Evolutionary conservation across 2,888 invertebrate species (phyloP).

Genomic region (Dascillus cervinus): DNA sequence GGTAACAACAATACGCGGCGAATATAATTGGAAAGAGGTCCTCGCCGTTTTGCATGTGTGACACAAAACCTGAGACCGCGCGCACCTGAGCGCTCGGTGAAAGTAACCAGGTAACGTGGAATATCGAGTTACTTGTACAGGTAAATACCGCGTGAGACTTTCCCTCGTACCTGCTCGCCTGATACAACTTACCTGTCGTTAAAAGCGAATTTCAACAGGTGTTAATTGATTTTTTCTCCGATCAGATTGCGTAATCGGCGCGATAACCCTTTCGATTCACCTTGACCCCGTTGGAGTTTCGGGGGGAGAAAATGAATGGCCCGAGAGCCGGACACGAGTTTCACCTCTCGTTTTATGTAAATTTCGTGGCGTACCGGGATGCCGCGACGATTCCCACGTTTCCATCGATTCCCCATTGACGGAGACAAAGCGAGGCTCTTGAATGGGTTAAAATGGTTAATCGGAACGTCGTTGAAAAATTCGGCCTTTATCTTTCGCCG

Average conservation of each 20-base stretch:
- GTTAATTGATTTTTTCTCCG: conserved; percentile 29
- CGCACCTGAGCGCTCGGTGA: conserved; percentile 11
- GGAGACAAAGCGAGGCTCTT: no score
- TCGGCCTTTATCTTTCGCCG: no score
- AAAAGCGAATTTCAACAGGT: conserved; percentile 41
- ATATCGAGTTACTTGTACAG: conserved; percentile 5
- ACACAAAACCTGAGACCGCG: conserved; percentile 6
- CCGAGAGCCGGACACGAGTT: no score
- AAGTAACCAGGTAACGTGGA: conserved; percentile 15
- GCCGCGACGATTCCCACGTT: no score
- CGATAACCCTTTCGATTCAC: neutral
- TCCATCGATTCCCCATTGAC: no score
- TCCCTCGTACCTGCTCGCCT: conserved; percentile 27
- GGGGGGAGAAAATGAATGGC: no score
- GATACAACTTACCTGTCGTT: conserved; percentile 30
- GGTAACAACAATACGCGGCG: conserved; percentile 27
- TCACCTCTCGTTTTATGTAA: no score
- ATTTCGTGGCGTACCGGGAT: no score
- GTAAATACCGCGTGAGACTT: conserved; percentile 13
- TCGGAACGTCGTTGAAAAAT: no score
- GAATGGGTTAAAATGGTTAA: no score
- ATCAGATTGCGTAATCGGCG: conserved; percentile 10
- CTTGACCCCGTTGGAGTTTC: no score
- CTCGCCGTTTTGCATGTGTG: no score
- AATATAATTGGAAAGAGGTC: conserved; percentile 21